Evolutionary conservation across 1,140 invertebrate species (phyloP).

Genomic region (Eupeodes corollae): DNA sequence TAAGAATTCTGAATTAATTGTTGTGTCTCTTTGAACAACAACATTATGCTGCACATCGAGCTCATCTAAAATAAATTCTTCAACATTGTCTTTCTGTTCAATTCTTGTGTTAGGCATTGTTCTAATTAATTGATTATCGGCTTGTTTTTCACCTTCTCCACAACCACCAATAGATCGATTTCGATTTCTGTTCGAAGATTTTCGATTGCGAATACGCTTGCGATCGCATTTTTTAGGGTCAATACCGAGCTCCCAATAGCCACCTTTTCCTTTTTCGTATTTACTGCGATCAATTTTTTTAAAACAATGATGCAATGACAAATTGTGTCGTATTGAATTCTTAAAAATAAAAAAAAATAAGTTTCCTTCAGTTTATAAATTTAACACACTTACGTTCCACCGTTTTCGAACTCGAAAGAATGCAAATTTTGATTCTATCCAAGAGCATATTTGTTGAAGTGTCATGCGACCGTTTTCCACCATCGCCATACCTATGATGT

Average conservation of each 20-base stretch:
- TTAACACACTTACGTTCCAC: constrained; percentile 30
- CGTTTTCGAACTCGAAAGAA: constrained; percentile 31
- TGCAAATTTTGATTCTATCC: constrained; percentile 34
- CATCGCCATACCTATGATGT: constrained; percentile 36
- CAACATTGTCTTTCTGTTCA: background rate
- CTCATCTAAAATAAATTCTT: constrained; percentile 1
- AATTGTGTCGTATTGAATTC: constrained; percentile 35
- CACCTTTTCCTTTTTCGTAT: constrained; percentile 34
- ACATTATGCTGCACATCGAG: constrained; percentile 6
- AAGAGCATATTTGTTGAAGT: constrained; percentile 31
- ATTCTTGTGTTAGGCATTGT: background rate
- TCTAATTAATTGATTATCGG: background rate
- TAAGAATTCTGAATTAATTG: too few species aligned
- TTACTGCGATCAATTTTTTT: constrained; percentile 28
- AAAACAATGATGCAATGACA: constrained; percentile 34
- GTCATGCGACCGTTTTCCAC: constrained; percentile 30
- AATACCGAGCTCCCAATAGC: constrained; percentile 33
- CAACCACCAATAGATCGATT: background rate
- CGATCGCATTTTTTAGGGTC: constrained; percentile 30
- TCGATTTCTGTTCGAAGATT: constrained; percentile 6
- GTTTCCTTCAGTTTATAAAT: background rate
- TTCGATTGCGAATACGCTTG: constrained; percentile 32
- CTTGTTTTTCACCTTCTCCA: too few species aligned
- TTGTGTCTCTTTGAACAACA: background rate
- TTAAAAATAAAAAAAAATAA: constrained; percentile 9